Evolutionary conservation across 1,140 invertebrate genomes (phyloP), one percentile per base, ranked within the genome.

Genomic region (Drosophila rufa): DNA sequence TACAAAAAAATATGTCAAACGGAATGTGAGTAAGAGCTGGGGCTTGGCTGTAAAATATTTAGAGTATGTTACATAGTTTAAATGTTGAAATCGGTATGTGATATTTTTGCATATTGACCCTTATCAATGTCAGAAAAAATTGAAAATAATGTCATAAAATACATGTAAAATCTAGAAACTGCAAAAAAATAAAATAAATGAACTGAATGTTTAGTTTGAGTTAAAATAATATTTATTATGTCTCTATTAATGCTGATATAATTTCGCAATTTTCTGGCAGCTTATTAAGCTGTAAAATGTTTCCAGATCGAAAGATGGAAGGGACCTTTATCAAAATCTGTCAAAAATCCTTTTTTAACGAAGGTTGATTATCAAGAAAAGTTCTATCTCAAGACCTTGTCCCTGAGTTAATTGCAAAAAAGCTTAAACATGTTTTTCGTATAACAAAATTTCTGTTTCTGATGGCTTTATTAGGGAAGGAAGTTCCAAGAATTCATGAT

Each of bases 101-200:
- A 62, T 25, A 45, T 15, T 38, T 47, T 40, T 62, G 46, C 62
- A 70, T 40, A 11, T 38, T 4, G 6, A 73, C 70, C 70, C 67
- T 73, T 71, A 59, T 73, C 67, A 73, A 50, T 59, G 69, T 73
- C 69, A 71, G 15, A 1, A 19, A 22, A 12, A n/a, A n/a, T n/a
- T n/a, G n/a, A n/a, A n/a, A n/a, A n/a, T n/a, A n/a, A 51, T 73
- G 46, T 51, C 53, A 56, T 40, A 19, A 38, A 60, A 27, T 25
- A 7, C 11, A n/a, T 48, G 9, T 17, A 3, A 15, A 25, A 36
- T 56, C 27, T 40, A 14, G 15, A 17, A 53, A 53, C 19, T 22
- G 12, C 3, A 0, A 8, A 36, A 43, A n/a, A 9, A 42, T 33
- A n/a, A 11, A 19, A 12, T 36, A 11, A 11, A 36, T 4, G 0